A percentile compares a stretch with the other conserved stretches of the same genome.
phyloP scores from a whole-genome alignment of 2,113 vertebrate species.

The Ophthalmolycus amberensis region DNA sequence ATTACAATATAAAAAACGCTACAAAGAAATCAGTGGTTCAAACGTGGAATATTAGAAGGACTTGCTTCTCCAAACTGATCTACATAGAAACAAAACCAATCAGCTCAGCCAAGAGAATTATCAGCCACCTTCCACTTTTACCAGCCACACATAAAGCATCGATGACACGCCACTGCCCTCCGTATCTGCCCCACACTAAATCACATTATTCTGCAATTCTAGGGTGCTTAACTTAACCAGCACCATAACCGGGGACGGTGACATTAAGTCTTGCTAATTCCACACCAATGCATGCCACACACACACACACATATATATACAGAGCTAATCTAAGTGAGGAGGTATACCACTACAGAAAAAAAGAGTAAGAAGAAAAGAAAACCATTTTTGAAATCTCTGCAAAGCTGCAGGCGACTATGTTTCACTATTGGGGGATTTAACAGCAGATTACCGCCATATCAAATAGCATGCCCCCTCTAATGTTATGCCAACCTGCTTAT shows the following conservation, averaged over 20 bases:
- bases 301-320: constrained; percentile 29
- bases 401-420: constrained; percentile 66
- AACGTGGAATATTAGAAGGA: neutral
- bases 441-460: constrained; percentile 73
- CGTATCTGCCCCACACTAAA: constrained; percentile 43
- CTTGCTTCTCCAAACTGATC: constrained; percentile 38
- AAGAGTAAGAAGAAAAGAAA: constrained; percentile 17
- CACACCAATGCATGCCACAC: constrained; percentile 42
- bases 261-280: constrained; percentile 73
- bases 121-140: constrained; percentile 44
- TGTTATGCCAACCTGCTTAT: constrained; percentile 72
- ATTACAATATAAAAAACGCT: neutral
- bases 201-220: constrained; percentile 57
- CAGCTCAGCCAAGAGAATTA: constrained; percentile 40
- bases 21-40: constrained; percentile 4
- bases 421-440: constrained; percentile 73
- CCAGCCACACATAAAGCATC: constrained; percentile 31
- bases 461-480: constrained; percentile 69
- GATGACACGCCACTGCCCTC: constrained; percentile 48
- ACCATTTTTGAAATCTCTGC: constrained; percentile 53
- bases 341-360: constrained; percentile 42
- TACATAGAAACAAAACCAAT: constrained; percentile 47
- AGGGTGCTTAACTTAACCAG: constrained; percentile 53
- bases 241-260: constrained; percentile 56
- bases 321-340: constrained; percentile 42